Evolutionary conservation across 2,888 invertebrate species (phyloP), one percentile per base, ranked within the genome.

Genomic region (Lutraria lutraria): DNA sequence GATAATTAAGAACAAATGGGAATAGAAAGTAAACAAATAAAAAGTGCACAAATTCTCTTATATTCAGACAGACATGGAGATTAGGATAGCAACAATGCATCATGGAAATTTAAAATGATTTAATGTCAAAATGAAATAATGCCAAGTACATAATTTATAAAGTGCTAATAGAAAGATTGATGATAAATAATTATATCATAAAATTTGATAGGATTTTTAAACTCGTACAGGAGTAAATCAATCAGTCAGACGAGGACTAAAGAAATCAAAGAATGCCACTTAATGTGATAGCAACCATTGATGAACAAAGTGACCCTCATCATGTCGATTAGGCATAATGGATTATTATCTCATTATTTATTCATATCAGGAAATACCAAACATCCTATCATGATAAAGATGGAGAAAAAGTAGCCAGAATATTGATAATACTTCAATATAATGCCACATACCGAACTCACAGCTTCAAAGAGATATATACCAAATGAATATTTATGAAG

Each of bases 401-500:
- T 60, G 43, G 43, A 43, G 43, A 43, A 43, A 43, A n/a, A 60
- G 25, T 68, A 25, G 25, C 25, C n/a, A n/a, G n/a, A 68, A 25
- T 10, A 12, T 25, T n/a, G 63, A 68, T 25, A 25, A 68, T 68
- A 68, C 8, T 15, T 34, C 79, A 79, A 34, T n/a, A 25, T 21
- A 79, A 79, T 63, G 63, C 83, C 83, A 85, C 72, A 85, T 85
- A 76, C 54, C 85, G 25, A 85, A 53, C 29, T 16, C 85, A 85
- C 79, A 34, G 56, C 31, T 53, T 85, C 72, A 85, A 10, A 85
- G 79, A 79, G 79, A 79, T 79, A 79, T 19, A 79, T 76, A 25
- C 52, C 76, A 79, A 76, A 85, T 85, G 85, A 85, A 85, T 85
- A 85, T 85, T 76, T 52, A 85, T 85, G 72, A 76, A 54, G 52